Conservation (phyloP, 1,140 invertebrate species). For the Diploscapter pachys region DNA sequence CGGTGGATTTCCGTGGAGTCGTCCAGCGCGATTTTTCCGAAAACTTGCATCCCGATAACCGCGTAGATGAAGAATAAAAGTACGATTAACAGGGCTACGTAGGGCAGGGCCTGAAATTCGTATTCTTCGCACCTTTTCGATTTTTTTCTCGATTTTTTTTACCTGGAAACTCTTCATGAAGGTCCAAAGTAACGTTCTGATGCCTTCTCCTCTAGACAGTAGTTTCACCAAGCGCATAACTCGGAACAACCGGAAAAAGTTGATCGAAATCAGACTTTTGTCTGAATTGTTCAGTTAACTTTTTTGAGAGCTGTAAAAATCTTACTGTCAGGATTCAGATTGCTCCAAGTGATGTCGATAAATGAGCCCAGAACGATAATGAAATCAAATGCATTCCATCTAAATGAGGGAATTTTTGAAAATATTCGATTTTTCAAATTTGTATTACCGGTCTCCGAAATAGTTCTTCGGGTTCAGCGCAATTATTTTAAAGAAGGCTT, state of each 20-base stretch:
- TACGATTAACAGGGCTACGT: conserved; percentile 94
- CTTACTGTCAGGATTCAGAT: conserved; percentile 69
- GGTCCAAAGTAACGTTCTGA: conserved; percentile 95
- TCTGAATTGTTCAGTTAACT: conserved; percentile 68
- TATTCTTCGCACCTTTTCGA: conserved; percentile 10
- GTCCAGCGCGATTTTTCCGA: conserved; percentile 73
- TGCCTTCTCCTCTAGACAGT: conserved; percentile 94
- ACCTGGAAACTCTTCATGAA: conserved; percentile 96
- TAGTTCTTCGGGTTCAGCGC: conserved; percentile 98
- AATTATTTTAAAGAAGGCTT: conserved; percentile 95
- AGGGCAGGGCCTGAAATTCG: conserved; percentile 83
- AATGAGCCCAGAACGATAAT: conserved; percentile 98
- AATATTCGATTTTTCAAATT: too few relatives aligned
- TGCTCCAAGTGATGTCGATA: conserved; percentile 90
- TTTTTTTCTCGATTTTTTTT: background rate
- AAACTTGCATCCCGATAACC: conserved; percentile 98
- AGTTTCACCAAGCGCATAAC: conserved; percentile 78
- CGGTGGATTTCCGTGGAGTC: conserved; percentile 78
- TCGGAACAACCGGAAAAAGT: conserved; percentile 97
- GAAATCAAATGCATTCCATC: conserved; percentile 98
- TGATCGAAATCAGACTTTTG: conserved; percentile 80
- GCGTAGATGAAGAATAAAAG: conserved; percentile 99
- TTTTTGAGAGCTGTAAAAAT: too few relatives aligned
- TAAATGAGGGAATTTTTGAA: too few relatives aligned
- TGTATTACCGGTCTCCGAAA: conserved; percentile 79